Percentiles rank a stretch among this genome's conserved stretches.
Conservation (phyloP, 2,797 vertebrate genomes). For the Morelia viridis region DNA sequence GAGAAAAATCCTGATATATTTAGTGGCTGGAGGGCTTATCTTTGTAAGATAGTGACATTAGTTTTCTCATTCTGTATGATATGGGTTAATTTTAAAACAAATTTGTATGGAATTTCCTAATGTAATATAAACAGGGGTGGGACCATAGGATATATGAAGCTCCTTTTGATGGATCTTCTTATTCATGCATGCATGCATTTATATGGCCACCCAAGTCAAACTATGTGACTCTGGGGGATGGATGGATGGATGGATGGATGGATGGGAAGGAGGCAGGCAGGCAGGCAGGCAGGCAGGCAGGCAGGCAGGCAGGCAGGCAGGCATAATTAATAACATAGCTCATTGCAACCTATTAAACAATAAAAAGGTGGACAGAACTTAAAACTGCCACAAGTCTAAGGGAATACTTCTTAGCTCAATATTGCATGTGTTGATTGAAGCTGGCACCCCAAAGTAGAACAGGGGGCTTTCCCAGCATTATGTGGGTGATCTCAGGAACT, state of each 20-base stretch:
- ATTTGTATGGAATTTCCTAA: not conserved
- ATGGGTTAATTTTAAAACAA: conserved; percentile 19
- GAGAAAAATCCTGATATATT: too few species aligned
- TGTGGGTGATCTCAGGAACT: not conserved
- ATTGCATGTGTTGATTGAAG: not conserved
- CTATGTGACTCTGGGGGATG: not conserved
- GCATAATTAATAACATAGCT: not conserved
- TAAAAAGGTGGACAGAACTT: not conserved
- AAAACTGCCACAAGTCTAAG: not conserved
- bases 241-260: not conserved
- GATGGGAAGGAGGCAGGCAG: too few species aligned
- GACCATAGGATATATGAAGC: not conserved
- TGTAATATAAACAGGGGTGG: not conserved
- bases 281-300: not conserved
- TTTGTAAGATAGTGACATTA: not conserved
- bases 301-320: not conserved
- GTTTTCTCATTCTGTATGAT: not conserved
- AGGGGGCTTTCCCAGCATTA: not conserved
- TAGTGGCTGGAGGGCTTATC: not conserved
- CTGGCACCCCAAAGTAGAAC: not conserved
- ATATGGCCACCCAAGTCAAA: not conserved
- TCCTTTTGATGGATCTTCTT: not conserved
- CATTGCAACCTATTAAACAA: not conserved
- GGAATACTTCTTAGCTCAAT: not conserved
- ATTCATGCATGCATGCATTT: not conserved